Evolutionary conservation across 2,888 invertebrate species (phyloP).

Genomic region (Brachyptera putata): DNA sequence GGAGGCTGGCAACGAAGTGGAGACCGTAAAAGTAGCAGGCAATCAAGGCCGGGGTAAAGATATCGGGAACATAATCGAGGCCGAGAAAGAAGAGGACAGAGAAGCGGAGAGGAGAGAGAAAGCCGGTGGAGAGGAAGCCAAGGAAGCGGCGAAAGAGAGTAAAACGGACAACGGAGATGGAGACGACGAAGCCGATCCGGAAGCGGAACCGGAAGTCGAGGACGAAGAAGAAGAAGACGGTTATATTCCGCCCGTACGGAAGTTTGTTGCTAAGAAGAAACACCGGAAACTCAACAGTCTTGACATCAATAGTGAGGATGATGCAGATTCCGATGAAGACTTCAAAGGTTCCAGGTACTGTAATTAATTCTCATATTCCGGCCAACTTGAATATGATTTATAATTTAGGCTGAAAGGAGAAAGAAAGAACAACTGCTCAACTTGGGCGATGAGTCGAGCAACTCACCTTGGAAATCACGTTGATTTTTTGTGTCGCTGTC

Average conservation of each 20-base stretch:
- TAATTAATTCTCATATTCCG: too few relatives aligned
- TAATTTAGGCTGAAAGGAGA: too few relatives aligned
- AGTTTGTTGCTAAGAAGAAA: conserved; percentile 54
- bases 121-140: conserved; percentile 23
- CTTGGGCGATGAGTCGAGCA: too few relatives aligned
- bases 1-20: conserved; percentile 57
- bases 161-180: conserved; percentile 44
- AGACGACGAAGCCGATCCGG: conserved; percentile 33
- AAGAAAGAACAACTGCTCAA: too few relatives aligned
- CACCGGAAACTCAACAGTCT: conserved; percentile 73
- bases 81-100: conserved; percentile 61
- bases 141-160: neutral
- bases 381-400: too few relatives aligned
- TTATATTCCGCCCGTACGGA: conserved; percentile 26
- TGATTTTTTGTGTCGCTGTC: too few relatives aligned
- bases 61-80: conserved; percentile 79
- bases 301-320: conserved; percentile 74
- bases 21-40: conserved; percentile 70
- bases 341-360: conserved; percentile 84
- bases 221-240: conserved; percentile 32
- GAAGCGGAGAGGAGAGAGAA: neutral
- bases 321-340: conserved; percentile 83
- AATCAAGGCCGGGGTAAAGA: conserved; percentile 85
- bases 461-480: too few relatives aligned
- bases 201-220: conserved; percentile 39